Base-by-base conservation (phyloP, 2,113 vertebrate species). In the Sander vitreus region DNA sequence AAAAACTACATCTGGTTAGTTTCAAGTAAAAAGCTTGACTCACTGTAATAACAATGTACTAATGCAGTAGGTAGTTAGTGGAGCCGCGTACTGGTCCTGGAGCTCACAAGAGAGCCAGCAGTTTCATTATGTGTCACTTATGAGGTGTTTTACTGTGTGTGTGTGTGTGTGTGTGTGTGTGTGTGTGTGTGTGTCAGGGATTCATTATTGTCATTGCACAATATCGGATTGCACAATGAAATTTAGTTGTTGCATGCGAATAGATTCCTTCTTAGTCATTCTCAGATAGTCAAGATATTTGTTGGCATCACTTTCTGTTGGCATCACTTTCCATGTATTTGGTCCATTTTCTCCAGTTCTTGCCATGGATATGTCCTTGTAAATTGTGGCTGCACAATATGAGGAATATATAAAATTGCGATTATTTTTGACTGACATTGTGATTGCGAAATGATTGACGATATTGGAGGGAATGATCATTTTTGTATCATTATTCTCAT, bases 111-210 rank as follows among this genome's bases (percentile, higher is more conserved):
- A 77, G 39, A 63, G 25, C 57, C 27, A 71, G 77, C 73, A 33
- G 67, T 47, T 83, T 89, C 60, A 85, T 86, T 80, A 77, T 18
- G 55, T 85, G 73, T 80, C 85, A 73, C 81, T 88, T 45, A 87
- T 79, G 81, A 89, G 83, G 80, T 89, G 86, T 85, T 69, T 62
- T 30, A 5, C 48, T 64, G 70, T 33, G 55, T 51, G 47, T 57
- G n/a, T 23, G 54, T 67, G 48, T n/a, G 71, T 70, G 47, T 23
- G 50, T 30, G 36, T 50, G 48, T 18, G 48, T 50, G 14, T 58
- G 54, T 27, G 27, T 27, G 27, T 27, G 27, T 48, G 47, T 16
- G 47, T 48, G 13, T 30, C 7, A 16, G 47, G n/a, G 63, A 65
- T 47, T 65, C 10, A 47, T 67, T 43, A 27, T 50, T 69, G 66